phyloP scores from a whole-genome alignment of 2,113 vertebrate species.

The Eulemur rufifrons region DNA sequence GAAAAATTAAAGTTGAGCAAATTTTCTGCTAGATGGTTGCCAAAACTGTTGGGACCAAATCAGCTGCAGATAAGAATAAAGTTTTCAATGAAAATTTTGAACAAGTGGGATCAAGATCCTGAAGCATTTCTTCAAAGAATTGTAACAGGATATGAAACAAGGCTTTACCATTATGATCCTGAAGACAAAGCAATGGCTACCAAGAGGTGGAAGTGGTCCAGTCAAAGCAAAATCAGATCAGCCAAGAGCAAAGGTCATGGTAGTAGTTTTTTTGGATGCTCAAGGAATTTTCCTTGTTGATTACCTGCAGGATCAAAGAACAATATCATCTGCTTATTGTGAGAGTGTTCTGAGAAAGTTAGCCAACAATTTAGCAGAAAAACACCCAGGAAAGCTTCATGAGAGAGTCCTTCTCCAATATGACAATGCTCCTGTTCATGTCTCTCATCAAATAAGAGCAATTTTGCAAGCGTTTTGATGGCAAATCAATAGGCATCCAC shows the following conservation, averaged over 20 bases:
- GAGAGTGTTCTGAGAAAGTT: not conserved
- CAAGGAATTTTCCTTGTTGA: not conserved
- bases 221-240: not conserved
- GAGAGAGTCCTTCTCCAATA: not conserved
- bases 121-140: not conserved
- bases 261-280: not conserved
- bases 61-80: not conserved
- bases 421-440: not conserved
- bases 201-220: not conserved
- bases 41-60: not conserved
- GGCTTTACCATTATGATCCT: not conserved
- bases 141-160: not conserved
- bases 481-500: not conserved
- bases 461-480: not conserved
- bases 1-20: not conserved
- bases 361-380: not conserved
- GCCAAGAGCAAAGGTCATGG: not conserved
- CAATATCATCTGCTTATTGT: not conserved
- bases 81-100: not conserved
- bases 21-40: not conserved
- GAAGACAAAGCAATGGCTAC: not conserved
- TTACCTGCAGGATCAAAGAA: not conserved
- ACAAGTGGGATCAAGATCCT: not conserved
- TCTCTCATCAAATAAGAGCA: not conserved
- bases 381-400: not conserved